phyloP scores from a whole-genome alignment of 1,140 invertebrate genomes.

The Ceratosolen solmsi region DNA sequence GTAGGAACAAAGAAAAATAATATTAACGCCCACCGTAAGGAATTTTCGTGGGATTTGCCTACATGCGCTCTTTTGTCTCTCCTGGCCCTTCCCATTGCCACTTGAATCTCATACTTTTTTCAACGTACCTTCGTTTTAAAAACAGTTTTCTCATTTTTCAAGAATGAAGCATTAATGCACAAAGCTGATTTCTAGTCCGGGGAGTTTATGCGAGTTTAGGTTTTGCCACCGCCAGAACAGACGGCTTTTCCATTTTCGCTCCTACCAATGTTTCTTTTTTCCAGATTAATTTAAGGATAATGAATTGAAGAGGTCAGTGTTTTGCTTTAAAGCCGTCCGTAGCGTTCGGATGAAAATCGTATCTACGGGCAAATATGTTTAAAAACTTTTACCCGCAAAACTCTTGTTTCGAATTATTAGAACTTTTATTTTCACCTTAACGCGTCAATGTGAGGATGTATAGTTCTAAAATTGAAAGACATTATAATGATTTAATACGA shows the following conservation, averaged over 20 bases:
- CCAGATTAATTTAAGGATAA: slow-evolving; percentile 37
- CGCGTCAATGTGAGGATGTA: too few species aligned
- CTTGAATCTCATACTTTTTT: background rate
- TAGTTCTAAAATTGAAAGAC: too few species aligned
- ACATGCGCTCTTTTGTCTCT: slow-evolving; percentile 9
- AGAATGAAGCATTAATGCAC: background rate
- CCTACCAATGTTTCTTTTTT: background rate
- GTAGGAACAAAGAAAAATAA: slow-evolving; percentile 42
- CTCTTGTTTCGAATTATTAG: too few species aligned
- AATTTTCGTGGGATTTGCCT: slow-evolving; percentile 15
- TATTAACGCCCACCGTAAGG: slow-evolving; percentile 1
- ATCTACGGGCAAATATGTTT: too few species aligned
- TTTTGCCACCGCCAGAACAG: background rate
- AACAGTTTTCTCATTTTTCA: slow-evolving; percentile 10
- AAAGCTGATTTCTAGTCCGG: slow-evolving; percentile 28
- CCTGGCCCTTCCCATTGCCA: background rate
- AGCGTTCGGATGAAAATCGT: background rate
- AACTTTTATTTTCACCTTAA: too few species aligned
- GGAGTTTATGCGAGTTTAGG: slow-evolving; percentile 29
- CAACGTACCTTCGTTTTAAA: background rate
- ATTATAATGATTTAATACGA: too few species aligned
- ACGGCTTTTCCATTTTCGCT: background rate
- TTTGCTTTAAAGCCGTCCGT: slow-evolving; percentile 29
- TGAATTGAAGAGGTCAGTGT: slow-evolving; percentile 33
- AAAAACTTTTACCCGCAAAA: too few species aligned